Base-by-base conservation (phyloP, 2,113 vertebrate genomes). In the Myocastor coypus region DNA sequence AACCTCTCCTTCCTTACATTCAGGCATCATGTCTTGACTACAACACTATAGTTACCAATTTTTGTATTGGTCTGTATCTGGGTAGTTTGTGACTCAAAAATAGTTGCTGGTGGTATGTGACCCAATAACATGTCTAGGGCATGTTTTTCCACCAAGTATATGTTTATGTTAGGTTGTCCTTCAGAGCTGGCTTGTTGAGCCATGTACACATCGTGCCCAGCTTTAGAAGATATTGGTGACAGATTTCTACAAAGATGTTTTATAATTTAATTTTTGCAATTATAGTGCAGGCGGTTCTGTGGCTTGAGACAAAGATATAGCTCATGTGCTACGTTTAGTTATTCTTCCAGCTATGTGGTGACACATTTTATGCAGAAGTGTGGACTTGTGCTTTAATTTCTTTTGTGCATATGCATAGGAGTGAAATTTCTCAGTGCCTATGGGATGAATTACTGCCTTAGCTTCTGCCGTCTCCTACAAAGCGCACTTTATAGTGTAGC, bases 321-420 rank as follows among this genome's bases (percentile, higher is more conserved):
- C n/a, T 32, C 34, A 9, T 55, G 61, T 50, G 80, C 69, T 71
- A 34, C 14, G 11, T 50, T 34, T 11, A 71, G 30, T 82, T 22
- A 50, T 55, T 32, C n/a, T 63, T 28, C 26, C 28, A 42, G 73
- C 5, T 28, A 30, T 7, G 16, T 46, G 14, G 73, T 28, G 73
- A 24, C 26, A 30, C 40, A 46, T 30, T 30, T 77, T 77, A 46
- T 42, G 12, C 26, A 77, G 12, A 11, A 0, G 3, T 11, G 40
- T 52, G 22, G 24, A 71, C 7, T 42, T 46, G 1, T 12, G 14
- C 46, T 26, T 71, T n/a, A 28, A 13, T 59, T 89, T 86, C n/a
- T 66, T 46, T 32, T 40, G 42, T 5, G 4, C 17, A 0, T 16
- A 0, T n/a, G 3, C 13, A 24, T 34, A 3, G 1, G 19, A 13